These are phyloP conservation scores for Sus cebifrons DNA, from an alignment of 2,797 vertebrate species.

Conservation along the genomic window DNA sequence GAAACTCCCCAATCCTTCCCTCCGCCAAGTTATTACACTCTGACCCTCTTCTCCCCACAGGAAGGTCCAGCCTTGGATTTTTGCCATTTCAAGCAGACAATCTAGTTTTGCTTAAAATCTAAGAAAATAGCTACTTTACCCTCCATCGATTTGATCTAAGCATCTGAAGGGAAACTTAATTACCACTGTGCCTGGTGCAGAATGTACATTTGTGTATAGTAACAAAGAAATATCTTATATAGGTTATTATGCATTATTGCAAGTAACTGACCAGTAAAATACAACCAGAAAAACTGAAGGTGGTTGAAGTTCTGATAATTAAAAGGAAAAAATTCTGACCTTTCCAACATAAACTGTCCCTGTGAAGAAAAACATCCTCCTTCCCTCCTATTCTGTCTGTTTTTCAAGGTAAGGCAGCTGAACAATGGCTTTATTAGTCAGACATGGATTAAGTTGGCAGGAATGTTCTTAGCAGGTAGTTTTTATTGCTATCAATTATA, in stretches of 20 bases:
- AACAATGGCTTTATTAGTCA: constrained; percentile 67
- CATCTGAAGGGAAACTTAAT: not conserved
- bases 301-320: constrained; percentile 39
- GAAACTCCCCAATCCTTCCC: no score
- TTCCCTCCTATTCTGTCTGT: not conserved
- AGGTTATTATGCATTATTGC: not conserved
- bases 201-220: not conserved
- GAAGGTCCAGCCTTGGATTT: constrained; percentile 39
- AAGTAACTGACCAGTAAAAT: constrained; percentile 56
- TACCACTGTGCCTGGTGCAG: not conserved
- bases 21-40: not conserved
- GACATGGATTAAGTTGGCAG: not conserved
- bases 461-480: not conserved
- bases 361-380: not conserved
- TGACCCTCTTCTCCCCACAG: constrained; percentile 36
- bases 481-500: constrained; percentile 52
- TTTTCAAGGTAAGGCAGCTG: constrained; percentile 22
- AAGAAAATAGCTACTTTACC: constrained; percentile 2
- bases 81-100: not conserved
- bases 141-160: not conserved
- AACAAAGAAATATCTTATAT: not conserved
- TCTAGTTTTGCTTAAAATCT: constrained; percentile 48
- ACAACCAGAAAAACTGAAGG: constrained; percentile 35
- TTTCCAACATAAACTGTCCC: not conserved
- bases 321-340: not conserved